Base-by-base conservation (phyloP, 2,888 invertebrate genomes). In the Lagria hirta region DNA sequence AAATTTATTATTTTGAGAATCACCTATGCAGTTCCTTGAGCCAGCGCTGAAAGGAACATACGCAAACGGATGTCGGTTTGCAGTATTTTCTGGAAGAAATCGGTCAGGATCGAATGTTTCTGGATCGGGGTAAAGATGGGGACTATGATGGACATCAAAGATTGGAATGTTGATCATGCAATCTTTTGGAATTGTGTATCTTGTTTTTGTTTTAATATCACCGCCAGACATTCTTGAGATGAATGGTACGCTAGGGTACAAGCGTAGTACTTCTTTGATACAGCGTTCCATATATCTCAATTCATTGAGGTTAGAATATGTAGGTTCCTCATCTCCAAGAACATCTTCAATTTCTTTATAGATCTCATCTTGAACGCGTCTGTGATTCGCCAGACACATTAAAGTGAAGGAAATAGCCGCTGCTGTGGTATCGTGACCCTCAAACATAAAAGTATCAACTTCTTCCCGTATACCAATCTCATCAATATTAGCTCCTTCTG, bases 191-290 rank as follows among this genome's bases (percentile, higher is more conserved):
- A 83, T 14, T 63, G 66, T 38, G 23, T 52, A 51, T n/a, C 54
- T 52, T 3, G 36, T 32, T 15, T 34, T 23, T 1, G 51, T 52
- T 4, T 29, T 28, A 3, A 57, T 37, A 4, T 49, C 45, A 38
- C 51, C 52, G 8, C 44, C 43, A 3, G 49, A 27, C 3, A 35
- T 14, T 35, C 84, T 74, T 1, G 78, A 77, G 57, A 84, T 80
- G 55, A 81, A 77, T 13, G 79, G 79, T 3, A 83, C 84, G 48
- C 82, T 82, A 2, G 84, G 83, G 55, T 79, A 84, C 3, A 84
- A 62, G 16, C 83, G 65, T 12, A 83, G 57, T 0, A 80, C 74
- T 58, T 84, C 83, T 60, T 84, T 84, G 28, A 84, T 78, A 53
- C 81, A 82, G 51, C 76, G 75, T 52, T 84, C 84, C 48, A 83